phyloP scores from a whole-genome alignment of 2,113 vertebrate genomes.

The Chrysochloris asiatica region DNA sequence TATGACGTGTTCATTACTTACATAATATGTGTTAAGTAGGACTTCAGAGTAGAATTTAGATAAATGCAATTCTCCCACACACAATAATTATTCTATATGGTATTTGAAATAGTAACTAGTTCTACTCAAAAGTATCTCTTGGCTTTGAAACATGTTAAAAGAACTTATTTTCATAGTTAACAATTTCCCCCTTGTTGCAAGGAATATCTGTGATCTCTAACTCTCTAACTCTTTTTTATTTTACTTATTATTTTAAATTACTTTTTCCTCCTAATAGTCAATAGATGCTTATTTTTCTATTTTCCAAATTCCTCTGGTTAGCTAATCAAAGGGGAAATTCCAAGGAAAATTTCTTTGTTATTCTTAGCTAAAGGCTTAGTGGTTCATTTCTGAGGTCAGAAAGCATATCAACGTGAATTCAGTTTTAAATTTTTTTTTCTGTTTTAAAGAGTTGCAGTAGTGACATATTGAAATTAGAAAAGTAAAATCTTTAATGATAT shows the following conservation, averaged over 20 bases:
- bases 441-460: not conserved
- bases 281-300: not conserved
- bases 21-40: not conserved
- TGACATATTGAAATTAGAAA: not conserved
- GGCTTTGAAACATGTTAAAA: slow-evolving; percentile 42
- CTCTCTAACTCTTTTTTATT: too few relatives aligned
- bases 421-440: not conserved
- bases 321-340: slow-evolving; percentile 37
- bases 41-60: not conserved
- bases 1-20: not conserved
- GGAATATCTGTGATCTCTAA: not conserved
- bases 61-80: not conserved
- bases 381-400: slow-evolving; percentile 10
- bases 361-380: slow-evolving; percentile 40
- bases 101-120: slow-evolving; percentile 18
- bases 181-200: not conserved
- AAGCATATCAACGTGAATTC: not conserved
- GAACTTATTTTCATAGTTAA: not conserved
- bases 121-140: not conserved
- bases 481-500: not conserved
- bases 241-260: too few relatives aligned
- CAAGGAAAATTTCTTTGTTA: slow-evolving; percentile 11
- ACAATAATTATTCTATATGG: not conserved
- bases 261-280: not conserved
- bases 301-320: slow-evolving; percentile 20